Evolutionary conservation across 2,888 invertebrate genomes (phyloP).

Genomic region (Dexiosoma caninum): DNA sequence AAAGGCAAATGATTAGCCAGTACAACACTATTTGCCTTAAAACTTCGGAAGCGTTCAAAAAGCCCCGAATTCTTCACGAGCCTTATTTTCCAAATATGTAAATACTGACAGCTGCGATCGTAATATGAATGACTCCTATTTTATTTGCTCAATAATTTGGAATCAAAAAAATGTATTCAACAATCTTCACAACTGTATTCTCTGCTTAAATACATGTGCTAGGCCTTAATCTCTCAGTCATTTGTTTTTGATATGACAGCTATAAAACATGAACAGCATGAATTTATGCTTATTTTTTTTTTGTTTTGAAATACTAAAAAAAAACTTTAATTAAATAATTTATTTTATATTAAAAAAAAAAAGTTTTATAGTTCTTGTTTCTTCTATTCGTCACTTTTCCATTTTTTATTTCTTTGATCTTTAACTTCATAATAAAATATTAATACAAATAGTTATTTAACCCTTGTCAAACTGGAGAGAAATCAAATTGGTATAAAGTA

Average conservation of each 20-base stretch:
- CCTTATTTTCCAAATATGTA: too few species aligned
- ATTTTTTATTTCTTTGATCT: neutral
- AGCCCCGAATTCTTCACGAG: too few species aligned
- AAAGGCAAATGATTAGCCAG: too few species aligned
- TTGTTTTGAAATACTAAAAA: conserved; percentile 12
- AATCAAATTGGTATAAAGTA: too few species aligned
- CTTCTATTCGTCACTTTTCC: neutral
- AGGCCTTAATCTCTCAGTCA: conserved; percentile 11
- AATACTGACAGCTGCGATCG: too few species aligned
- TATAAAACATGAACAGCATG: neutral
- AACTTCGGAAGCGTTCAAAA: too few species aligned
- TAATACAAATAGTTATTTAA: conserved; percentile 22
- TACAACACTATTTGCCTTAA: too few species aligned
- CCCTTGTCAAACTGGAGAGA: neutral
- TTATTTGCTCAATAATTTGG: too few species aligned
- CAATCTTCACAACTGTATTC: neutral
- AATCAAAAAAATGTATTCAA: neutral
- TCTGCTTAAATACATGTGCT: too few species aligned
- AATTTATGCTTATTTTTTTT: conserved; percentile 38
- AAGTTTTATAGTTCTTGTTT: neutral
- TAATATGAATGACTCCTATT: too few species aligned
- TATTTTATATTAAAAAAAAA: neutral
- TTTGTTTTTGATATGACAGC: too few species aligned
- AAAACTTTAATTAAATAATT: conserved; percentile 46
- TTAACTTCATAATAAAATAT: neutral